These are phyloP conservation scores for Stenodema calcarata DNA, from an alignment of 2,888 invertebrate species.

Conservation along the genomic window DNA sequence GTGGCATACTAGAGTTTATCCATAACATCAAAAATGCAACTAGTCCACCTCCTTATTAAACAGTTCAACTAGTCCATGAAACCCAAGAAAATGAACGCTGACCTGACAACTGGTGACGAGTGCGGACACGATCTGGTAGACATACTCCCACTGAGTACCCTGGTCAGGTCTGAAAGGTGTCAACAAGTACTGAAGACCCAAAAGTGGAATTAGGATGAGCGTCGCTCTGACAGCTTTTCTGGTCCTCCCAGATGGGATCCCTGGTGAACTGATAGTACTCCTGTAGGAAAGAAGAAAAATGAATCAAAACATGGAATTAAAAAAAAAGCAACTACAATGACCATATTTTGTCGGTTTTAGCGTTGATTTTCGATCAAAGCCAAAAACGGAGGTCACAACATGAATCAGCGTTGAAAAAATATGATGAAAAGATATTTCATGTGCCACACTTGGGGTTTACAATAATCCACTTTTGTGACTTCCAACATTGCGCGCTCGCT, in stretches of 20 bases:
- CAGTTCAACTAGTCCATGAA: neutral
- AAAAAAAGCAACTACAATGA: neutral
- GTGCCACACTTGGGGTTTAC: too few relatives aligned
- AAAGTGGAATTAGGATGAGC: conserved; percentile 84
- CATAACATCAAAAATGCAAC: too few relatives aligned
- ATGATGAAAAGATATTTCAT: too few relatives aligned
- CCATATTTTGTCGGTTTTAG: too few relatives aligned
- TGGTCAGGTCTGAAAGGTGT: conserved; percentile 82
- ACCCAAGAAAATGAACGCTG: neutral
- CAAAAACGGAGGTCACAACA: too few relatives aligned
- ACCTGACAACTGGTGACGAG: conserved; percentile 88
- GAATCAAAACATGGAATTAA: neutral
- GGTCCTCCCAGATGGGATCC: conserved; percentile 52
- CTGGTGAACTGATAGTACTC: conserved; percentile 40
- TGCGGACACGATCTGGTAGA: conserved; percentile 85
- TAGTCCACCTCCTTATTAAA: too few relatives aligned
- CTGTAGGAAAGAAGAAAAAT: neutral
- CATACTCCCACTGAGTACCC: conserved; percentile 73
- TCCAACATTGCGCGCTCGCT: too few relatives aligned
- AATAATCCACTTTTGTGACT: too few relatives aligned
- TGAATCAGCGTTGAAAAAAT: too few relatives aligned
- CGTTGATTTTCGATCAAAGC: too few relatives aligned
- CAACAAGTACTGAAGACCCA: conserved; percentile 89
- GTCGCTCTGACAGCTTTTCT: conserved; percentile 73
- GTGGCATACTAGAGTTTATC: too few relatives aligned